A percentile compares a stretch with the other conserved stretches of the same genome.
Evolutionary conservation across 1,140 invertebrate species (phyloP).

Genomic region (Charaxes varanes): DNA sequence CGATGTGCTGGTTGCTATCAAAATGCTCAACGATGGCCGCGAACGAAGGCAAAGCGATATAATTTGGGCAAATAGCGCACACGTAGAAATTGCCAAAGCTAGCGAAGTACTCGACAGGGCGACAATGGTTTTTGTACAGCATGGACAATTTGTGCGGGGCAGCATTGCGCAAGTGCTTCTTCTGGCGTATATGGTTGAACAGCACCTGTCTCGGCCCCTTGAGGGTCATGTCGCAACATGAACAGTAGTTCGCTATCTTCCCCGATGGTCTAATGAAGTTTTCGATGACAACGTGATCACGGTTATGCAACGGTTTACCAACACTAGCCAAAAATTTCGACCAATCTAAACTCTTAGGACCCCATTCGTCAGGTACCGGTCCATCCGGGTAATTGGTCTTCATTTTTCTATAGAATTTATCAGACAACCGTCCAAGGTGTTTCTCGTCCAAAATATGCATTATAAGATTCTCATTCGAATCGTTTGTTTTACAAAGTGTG

Average conservation of each 20-base stretch:
- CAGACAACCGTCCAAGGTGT: conserved; percentile 51
- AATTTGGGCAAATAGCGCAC: conserved; percentile 49
- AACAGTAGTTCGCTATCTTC: conserved; percentile 58
- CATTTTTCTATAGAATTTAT: conserved; percentile 50
- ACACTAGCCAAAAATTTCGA: conserved; percentile 54
- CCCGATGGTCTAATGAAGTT: conserved; percentile 62
- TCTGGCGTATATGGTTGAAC: conserved; percentile 67
- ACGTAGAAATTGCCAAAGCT: conserved; percentile 63
- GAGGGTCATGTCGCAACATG: conserved; percentile 59
- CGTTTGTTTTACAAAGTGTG: conserved; percentile 44
- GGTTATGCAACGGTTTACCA: conserved; percentile 47
- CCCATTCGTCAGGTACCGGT: conserved; percentile 59
- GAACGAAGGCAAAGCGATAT: conserved; percentile 51
- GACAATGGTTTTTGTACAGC: conserved; percentile 54
- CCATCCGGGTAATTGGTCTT: conserved; percentile 39
- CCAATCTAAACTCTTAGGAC: conserved; percentile 59
- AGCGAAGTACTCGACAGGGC: conserved; percentile 57
- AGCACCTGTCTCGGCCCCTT: conserved; percentile 61
- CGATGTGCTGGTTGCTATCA: conserved; percentile 47
- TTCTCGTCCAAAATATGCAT: conserved; percentile 60
- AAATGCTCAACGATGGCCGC: conserved; percentile 57
- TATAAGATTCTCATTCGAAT: conserved; percentile 38
- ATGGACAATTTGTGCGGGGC: conserved; percentile 48
- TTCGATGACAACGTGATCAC: conserved; percentile 59
- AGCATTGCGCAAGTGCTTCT: conserved; percentile 61